Conservation (phyloP, 1,140 invertebrate genomes). For the Ceratina japonica region DNA sequence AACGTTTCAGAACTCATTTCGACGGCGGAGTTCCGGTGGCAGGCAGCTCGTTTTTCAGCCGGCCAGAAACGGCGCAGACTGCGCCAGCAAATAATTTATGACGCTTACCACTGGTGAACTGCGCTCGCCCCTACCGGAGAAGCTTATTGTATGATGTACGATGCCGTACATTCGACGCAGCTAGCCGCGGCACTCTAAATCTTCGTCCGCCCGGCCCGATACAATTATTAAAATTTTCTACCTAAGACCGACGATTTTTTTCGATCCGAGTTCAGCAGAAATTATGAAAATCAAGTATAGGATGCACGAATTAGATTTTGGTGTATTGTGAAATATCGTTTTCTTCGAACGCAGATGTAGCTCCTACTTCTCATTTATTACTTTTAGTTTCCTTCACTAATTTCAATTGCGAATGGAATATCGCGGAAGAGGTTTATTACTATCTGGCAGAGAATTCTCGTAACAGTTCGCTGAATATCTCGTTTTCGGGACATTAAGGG, state of each 20-base stretch:
- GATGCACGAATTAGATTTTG: too few relatives aligned
- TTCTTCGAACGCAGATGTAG: too few relatives aligned
- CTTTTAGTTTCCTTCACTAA: neutral
- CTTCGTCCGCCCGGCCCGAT: conserved; percentile 27
- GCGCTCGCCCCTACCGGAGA: conserved; percentile 51
- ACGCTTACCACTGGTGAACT: conserved; percentile 70
- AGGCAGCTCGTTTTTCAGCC: conserved; percentile 62
- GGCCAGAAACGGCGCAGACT: conserved; percentile 64
- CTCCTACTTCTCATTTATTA: neutral
- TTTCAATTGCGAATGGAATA: neutral
- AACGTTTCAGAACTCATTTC: conserved; percentile 61
- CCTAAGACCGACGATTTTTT: too few relatives aligned
- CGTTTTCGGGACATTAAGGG: conserved; percentile 15
- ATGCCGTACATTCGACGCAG: conserved; percentile 59
- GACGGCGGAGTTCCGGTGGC: conserved; percentile 44
- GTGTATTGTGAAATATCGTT: too few relatives aligned
- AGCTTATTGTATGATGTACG: conserved; percentile 70
- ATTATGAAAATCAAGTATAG: too few relatives aligned
- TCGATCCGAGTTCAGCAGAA: too few relatives aligned
- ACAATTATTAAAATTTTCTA: conserved; percentile 43
- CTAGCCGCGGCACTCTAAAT: conserved; percentile 48
- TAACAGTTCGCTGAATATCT: neutral
- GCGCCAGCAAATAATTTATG: conserved; percentile 69
- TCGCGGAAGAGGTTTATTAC: neutral
- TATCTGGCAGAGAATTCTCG: neutral